Base-by-base conservation (phyloP, 2,888 invertebrate species). In the Lasioglossum vierecki region DNA sequence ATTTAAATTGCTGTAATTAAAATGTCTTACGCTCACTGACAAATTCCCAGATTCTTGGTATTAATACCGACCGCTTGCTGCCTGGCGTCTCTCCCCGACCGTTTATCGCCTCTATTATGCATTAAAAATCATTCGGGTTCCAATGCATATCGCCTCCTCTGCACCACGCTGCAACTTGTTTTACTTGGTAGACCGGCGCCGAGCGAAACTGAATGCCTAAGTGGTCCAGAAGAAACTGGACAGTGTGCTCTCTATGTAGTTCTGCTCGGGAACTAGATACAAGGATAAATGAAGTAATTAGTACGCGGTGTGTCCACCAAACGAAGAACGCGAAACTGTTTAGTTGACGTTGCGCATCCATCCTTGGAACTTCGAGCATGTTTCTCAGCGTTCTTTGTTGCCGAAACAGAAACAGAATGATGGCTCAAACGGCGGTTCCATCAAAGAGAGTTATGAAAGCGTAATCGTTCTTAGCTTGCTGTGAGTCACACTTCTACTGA, bases 1-100 rank as follows among this genome's bases (percentile, higher is more conserved):
- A 95, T 94, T 95, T 94, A 95, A 94, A 95, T 95, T 94, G 94
- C 93, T 92, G 94, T 94, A 94, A 94, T 95, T 94, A 94, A 94
- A 94, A 94, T 93, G 92, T 93, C 93, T 92, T 88, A 89, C 91
- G 84, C 77, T 72, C 86, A 76, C 88, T 87, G 90, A 88, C 90
- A 90, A 91, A 92, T 92, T 90, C 88, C 91, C 86, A 86, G 90
- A 91, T 89, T 92, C 86, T 83, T 82, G 82, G 84, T 86, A 90
- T 91, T 92, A 92, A 90, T 87, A 78, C 83, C 83, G 75, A 76
- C 81, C 79, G 80, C 49, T 80, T 68, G 78, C 80, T 72, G 35
- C 63, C 57, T 76, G 80, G 68, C 39, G 74, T 18, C 63, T 35
- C 30, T 11, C 57, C 4, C 57, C 57, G 57, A 30, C 68, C 74